Conservation (phyloP, 2,888 invertebrate genomes). For the Augochlorella aurata region DNA sequence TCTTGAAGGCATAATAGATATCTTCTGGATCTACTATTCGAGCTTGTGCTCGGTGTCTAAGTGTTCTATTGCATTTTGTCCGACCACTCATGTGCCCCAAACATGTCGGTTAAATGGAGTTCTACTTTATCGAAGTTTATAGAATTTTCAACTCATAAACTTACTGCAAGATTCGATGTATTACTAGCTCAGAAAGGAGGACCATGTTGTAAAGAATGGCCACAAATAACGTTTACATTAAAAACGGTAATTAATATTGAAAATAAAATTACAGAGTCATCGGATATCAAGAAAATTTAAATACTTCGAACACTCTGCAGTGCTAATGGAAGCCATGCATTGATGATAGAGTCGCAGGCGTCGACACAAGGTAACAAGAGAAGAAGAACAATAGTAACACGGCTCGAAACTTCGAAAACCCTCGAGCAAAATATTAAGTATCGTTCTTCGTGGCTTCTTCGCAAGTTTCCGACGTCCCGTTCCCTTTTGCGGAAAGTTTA, state of each 20-base stretch:
- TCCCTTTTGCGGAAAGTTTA: conserved; percentile 43
- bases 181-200: too few species aligned
- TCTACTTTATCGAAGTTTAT: too few species aligned
- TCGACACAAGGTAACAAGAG: conserved; percentile 6
- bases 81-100: too few species aligned
- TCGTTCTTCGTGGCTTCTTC: conserved; percentile 37
- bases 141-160: too few species aligned
- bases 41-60: too few species aligned
- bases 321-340: neutral
- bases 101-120: too few species aligned
- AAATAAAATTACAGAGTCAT: neutral
- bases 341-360: neutral
- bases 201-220: too few species aligned
- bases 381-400: conserved; percentile 25
- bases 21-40: neutral
- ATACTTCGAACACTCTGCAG: neutral
- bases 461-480: conserved; percentile 30
- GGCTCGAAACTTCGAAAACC: conserved; percentile 23
- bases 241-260: neutral
- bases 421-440: conserved; percentile 47
- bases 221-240: too few species aligned
- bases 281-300: neutral
- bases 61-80: too few species aligned
- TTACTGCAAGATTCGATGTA: too few species aligned
- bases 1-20: neutral